A percentile compares a stretch with the other conserved stretches of the same genome.
These are phyloP conservation scores for Diceros bicornis DNA, from an alignment of 2,797 vertebrate genomes.

Conservation along the genomic window DNA sequence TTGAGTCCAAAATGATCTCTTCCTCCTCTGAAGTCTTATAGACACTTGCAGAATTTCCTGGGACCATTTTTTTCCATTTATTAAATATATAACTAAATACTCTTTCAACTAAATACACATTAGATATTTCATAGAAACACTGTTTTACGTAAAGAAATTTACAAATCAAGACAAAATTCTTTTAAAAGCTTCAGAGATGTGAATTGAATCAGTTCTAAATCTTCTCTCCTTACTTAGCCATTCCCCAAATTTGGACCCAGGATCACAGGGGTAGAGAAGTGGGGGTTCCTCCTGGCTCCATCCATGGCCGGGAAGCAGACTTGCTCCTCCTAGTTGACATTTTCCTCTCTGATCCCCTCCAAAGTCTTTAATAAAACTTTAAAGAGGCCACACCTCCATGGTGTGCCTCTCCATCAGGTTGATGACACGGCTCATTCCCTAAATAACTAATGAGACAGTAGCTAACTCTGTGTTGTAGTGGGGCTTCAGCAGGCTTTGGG, in stretches of 20 bases:
- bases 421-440: not conserved
- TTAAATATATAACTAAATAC: not conserved
- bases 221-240: not conserved
- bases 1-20: not conserved
- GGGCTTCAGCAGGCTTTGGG: not conserved
- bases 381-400: not conserved
- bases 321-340: not conserved
- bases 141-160: not conserved
- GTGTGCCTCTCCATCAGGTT: not conserved
- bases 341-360: not conserved
- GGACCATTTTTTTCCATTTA: not conserved
- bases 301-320: not conserved
- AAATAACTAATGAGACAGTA: not conserved
- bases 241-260: not conserved
- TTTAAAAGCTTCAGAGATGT: not conserved
- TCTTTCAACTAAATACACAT: not conserved
- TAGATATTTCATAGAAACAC: not conserved
- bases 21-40: conserved; percentile 28
- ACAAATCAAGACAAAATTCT: not conserved
- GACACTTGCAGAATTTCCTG: not conserved
- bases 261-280: not conserved
- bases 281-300: not conserved
- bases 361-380: not conserved
- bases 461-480: not conserved
- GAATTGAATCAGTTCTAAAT: not conserved